phyloP scores from a whole-genome alignment of 2,113 vertebrate genomes.

The Heloderma charlesbogerti region DNA sequence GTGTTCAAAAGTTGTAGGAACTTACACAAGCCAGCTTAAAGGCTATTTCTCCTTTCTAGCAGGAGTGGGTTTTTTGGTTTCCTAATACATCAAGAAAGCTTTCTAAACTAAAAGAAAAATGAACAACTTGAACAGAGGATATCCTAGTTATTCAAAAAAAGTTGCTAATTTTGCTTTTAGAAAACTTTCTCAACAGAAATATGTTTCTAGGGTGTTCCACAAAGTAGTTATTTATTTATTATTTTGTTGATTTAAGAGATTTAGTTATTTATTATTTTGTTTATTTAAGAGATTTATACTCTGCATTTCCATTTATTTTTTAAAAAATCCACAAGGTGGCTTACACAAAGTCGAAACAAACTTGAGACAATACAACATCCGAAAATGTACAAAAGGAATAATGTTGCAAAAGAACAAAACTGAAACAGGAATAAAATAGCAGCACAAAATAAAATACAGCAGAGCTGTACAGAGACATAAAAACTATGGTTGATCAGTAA shows the following conservation, averaged over 20 bases:
- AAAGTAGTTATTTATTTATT: not conserved
- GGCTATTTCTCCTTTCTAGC: not conserved
- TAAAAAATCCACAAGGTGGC: not conserved
- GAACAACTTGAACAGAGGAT: slow-evolving; percentile 1
- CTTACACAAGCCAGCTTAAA: slow-evolving; percentile 4
- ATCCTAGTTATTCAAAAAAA: not conserved
- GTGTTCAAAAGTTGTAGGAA: not conserved
- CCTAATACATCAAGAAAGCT: not conserved
- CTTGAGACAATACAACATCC: not conserved
- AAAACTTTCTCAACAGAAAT: not conserved
- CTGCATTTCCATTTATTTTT: not conserved
- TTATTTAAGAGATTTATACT: not conserved
- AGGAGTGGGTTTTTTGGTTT: not conserved
- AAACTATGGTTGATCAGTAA: not conserved
- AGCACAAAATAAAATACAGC: slow-evolving; percentile 3
- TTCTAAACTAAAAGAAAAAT: slow-evolving; percentile 36
- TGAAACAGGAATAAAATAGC: not conserved
- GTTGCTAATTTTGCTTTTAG: slow-evolving; percentile 6
- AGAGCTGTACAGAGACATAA: not conserved
- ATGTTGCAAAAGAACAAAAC: not conserved
- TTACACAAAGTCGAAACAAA: not conserved
- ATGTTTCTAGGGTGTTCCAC: not conserved
- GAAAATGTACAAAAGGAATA: not conserved
- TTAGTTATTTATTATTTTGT: too few relatives aligned
- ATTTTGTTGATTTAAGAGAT: not conserved